A percentile compares a stretch with the other conserved stretches of the same genome.
These are phyloP conservation scores for Kuschelorhynchus macadamiae DNA, from an alignment of 2,888 invertebrate genomes.

Conservation along the genomic window DNA sequence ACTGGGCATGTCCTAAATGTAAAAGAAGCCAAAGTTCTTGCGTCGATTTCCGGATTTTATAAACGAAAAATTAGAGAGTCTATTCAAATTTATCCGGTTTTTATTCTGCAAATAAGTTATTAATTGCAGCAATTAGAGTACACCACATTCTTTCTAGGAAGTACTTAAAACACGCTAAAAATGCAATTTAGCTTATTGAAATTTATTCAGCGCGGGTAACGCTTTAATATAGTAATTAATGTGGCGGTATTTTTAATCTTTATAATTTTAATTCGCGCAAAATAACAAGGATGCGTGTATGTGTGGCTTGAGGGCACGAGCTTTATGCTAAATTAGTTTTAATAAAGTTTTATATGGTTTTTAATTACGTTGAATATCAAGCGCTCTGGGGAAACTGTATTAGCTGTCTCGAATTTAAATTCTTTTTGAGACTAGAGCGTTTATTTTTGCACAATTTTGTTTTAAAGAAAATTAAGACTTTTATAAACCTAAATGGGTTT, in stretches of 20 bases:
- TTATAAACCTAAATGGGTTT: too few species aligned
- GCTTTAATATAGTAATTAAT: slow-evolving; percentile 26
- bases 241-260: slow-evolving; percentile 22
- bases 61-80: too few species aligned
- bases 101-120: too few species aligned
- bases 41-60: too few species aligned
- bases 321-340: slow-evolving; percentile 40
- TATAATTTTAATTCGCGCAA: slow-evolving; percentile 32
- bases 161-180: slow-evolving; percentile 1
- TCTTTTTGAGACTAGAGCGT: not conserved
- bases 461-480: too few species aligned
- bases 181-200: slow-evolving; percentile 16
- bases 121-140: too few species aligned
- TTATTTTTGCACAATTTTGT: too few species aligned
- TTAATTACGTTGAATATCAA: slow-evolving; percentile 24
- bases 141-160: not conserved
- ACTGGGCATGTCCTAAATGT: too few species aligned
- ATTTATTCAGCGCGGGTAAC: slow-evolving; percentile 14
- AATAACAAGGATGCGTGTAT: slow-evolving; percentile 30
- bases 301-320: slow-evolving; percentile 32
- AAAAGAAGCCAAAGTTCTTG: too few species aligned
- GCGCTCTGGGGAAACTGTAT: slow-evolving; percentile 1
- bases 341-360: slow-evolving; percentile 46
- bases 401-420: slow-evolving; percentile 10
- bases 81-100: too few species aligned